Conservation (phyloP, 2,888 invertebrate species). For the Ariolimax columbianus region DNA sequence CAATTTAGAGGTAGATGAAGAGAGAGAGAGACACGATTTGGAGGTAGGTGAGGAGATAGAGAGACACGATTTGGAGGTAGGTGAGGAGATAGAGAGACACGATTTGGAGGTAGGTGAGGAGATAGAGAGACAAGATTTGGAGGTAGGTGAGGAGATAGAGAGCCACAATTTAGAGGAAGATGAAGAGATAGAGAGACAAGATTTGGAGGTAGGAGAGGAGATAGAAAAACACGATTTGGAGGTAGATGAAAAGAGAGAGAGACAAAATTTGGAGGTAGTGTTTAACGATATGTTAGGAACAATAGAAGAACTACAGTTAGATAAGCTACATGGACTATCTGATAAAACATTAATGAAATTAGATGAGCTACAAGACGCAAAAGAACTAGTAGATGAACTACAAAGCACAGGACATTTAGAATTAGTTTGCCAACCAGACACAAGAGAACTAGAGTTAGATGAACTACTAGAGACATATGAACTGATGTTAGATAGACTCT, state of each 20-base stretch:
- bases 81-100: neutral
- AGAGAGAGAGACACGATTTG: neutral
- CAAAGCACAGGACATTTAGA: neutral
- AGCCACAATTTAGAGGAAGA: neutral
- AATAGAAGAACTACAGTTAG: too few relatives aligned
- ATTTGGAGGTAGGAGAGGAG: neutral
- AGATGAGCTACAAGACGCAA: neutral
- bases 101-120: neutral
- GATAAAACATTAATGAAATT: neutral
- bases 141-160: neutral
- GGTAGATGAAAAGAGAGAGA: neutral
- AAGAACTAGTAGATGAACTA: neutral
- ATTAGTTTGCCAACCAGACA: neutral
- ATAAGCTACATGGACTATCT: neutral
- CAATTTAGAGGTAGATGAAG: neutral
- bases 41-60: neutral
- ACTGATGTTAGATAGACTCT: neutral
- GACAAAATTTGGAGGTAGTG: neutral
- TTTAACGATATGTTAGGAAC: neutral
- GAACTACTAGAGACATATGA: neutral
- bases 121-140: neutral
- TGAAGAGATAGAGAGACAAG: neutral
- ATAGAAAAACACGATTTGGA: neutral
- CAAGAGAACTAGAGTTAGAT: neutral
- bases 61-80: neutral